phyloP scores from a whole-genome alignment of 2,113 vertebrate species.

The Lepus europaeus region DNA sequence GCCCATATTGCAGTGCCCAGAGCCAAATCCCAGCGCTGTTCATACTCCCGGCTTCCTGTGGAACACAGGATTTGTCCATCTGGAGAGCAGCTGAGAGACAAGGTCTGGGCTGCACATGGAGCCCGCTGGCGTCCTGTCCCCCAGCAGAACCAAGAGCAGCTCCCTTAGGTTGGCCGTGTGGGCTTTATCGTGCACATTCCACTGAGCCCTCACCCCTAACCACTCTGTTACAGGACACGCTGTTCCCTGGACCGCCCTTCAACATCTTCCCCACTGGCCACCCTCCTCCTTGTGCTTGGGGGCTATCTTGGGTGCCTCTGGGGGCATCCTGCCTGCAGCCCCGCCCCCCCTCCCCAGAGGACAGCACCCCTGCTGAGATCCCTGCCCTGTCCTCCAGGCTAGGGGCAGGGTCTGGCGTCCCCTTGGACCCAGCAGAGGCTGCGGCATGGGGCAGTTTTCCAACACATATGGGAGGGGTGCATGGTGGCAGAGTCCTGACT shows the following conservation, averaged over 20 bases:
- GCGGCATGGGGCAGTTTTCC: not conserved
- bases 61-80: too few relatives aligned
- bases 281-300: not conserved
- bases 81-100: not conserved
- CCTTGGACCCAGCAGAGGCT: not conserved
- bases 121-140: not conserved
- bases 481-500: not conserved
- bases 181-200: not conserved
- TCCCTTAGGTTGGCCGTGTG: not conserved
- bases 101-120: not conserved
- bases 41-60: too few relatives aligned
- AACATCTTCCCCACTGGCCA: not conserved
- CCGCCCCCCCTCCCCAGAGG: fast-evolving
- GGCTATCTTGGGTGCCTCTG: not conserved
- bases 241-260: not conserved
- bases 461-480: not conserved
- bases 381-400: not conserved
- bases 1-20: too few relatives aligned
- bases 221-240: not conserved
- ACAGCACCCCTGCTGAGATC: not conserved
- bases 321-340: not conserved
- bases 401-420: not conserved
- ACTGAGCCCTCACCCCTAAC: not conserved
- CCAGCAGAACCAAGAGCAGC: not conserved
- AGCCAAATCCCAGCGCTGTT: too few relatives aligned